These are phyloP conservation scores for Escarpia spicata DNA, from an alignment of 2,888 invertebrate species.

Conservation along the genomic window DNA sequence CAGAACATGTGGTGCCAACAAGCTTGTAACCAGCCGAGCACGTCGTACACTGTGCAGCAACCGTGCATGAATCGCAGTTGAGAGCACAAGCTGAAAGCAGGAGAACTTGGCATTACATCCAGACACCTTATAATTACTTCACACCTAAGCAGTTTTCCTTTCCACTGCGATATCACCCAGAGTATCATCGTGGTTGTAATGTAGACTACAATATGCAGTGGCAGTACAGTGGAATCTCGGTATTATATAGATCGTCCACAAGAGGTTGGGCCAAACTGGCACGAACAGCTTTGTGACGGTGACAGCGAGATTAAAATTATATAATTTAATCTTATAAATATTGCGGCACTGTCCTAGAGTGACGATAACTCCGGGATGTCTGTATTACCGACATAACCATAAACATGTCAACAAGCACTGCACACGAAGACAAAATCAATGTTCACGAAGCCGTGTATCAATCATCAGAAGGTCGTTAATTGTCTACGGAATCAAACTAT, in stretches of 20 bases:
- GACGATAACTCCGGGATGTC: too few species aligned
- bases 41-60: neutral
- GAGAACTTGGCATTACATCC: neutral
- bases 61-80: neutral
- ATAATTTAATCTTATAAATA: too few species aligned
- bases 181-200: neutral
- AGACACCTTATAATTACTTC: neutral
- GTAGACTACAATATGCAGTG: neutral
- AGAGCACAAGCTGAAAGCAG: neutral
- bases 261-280: too few species aligned
- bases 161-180: neutral
- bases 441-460: too few species aligned
- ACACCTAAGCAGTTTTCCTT: neutral
- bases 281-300: too few species aligned
- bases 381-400: too few species aligned
- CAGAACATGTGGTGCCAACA: slow-evolving; percentile 20
- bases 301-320: too few species aligned
- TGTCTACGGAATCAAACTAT: too few species aligned
- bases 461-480: too few species aligned
- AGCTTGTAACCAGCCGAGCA: slow-evolving; percentile 17
- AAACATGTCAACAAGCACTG: too few species aligned
- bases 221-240: neutral
- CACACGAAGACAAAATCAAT: too few species aligned
- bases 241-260: neutral
- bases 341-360: too few species aligned